These are phyloP conservation scores for Hoplias malabaricus DNA, from an alignment of 2,113 vertebrate species.

Conservation along the genomic window DNA sequence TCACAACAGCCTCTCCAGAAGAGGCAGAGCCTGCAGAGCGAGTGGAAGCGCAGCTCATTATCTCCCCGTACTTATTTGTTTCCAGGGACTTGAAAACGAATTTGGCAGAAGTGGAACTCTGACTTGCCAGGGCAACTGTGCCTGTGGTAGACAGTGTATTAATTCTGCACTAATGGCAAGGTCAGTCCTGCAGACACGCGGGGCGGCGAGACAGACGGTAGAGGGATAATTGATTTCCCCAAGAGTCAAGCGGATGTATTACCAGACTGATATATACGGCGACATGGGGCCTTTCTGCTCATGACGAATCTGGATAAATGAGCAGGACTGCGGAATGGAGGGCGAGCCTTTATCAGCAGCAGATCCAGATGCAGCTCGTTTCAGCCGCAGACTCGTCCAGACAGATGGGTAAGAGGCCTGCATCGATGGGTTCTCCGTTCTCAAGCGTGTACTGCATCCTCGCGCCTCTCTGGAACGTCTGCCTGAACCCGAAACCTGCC, in stretches of 20 bases:
- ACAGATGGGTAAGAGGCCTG: neutral
- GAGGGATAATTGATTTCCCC: slow-evolving; percentile 25
- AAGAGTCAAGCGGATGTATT: slow-evolving; percentile 28
- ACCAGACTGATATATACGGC: slow-evolving; percentile 5
- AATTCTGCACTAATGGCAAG: slow-evolving; percentile 30
- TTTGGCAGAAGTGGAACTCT: neutral
- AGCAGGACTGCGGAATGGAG: neutral
- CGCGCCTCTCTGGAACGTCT: neutral
- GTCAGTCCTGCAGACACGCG: neutral
- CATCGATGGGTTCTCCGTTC: neutral
- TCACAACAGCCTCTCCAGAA: neutral
- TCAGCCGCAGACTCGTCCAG: slow-evolving; percentile 16
- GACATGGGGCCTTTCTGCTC: slow-evolving; percentile 21
- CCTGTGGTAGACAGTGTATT: slow-evolving; percentile 24
- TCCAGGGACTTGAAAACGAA: slow-evolving; percentile 21
- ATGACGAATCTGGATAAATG: slow-evolving; percentile 5
- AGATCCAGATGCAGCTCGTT: slow-evolving; percentile 24
- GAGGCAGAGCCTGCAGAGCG: neutral
- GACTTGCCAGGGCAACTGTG: slow-evolving; percentile 18
- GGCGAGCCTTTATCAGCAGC: neutral
- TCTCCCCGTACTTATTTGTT: neutral
- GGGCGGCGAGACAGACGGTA: neutral
- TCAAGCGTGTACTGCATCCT: neutral
- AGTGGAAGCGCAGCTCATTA: slow-evolving; percentile 1
- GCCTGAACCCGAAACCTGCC: slow-evolving; percentile 9